Conservation (phyloP, 1,140 invertebrate species). For the Pseudomyrmex sp. region DNA sequence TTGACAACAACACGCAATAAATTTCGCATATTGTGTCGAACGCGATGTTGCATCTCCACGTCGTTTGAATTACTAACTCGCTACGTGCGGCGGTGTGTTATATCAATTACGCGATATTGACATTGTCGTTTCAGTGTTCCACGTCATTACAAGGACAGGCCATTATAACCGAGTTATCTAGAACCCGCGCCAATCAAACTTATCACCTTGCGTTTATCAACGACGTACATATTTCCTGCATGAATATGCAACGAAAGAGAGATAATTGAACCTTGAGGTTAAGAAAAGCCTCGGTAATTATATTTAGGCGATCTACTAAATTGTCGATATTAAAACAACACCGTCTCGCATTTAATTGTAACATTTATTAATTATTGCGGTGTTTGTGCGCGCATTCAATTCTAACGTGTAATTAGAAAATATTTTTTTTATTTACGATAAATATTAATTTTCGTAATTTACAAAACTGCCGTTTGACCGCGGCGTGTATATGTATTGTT, state of each 20-base stretch:
- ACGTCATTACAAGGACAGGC: constrained; percentile 14
- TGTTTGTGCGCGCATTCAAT: no score
- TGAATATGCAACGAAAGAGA: constrained; percentile 31
- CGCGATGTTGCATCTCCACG: constrained; percentile 41
- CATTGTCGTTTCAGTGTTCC: constrained; percentile 34
- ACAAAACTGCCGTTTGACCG: no score
- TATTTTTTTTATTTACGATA: no score
- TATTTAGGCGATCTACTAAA: no score
- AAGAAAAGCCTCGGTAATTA: no score
- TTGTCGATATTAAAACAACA: no score
- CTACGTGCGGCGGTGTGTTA: constrained; percentile 10
- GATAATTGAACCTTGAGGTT: neutral
- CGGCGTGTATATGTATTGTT: no score
- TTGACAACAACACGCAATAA: constrained; percentile 42
- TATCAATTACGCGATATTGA: constrained; percentile 55
- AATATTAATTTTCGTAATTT: no score
- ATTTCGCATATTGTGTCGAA: constrained; percentile 28
- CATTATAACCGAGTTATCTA: constrained; percentile 23
- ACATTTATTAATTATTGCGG: no score
- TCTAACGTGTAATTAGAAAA: no score
- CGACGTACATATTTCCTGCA: neutral
- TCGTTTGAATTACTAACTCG: constrained; percentile 57
- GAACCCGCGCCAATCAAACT: constrained; percentile 3
- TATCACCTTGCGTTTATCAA: constrained; percentile 4
- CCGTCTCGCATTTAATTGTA: no score